These are phyloP conservation scores for Buphagus erythrorhynchus DNA, from an alignment of 2,797 vertebrate genomes.

Conservation along the genomic window DNA sequence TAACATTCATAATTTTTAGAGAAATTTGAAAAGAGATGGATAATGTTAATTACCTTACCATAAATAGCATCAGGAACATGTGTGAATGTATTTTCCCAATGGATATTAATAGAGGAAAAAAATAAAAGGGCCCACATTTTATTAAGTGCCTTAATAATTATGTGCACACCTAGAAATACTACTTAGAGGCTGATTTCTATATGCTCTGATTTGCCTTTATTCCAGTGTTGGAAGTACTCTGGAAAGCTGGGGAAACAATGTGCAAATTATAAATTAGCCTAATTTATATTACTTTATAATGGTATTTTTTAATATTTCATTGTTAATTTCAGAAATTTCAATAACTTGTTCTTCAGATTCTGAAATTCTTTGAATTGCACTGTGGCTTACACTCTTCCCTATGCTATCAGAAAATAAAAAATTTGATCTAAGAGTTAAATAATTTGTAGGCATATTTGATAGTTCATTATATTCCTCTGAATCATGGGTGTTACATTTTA, in stretches of 20 bases:
- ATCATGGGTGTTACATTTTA: not conserved
- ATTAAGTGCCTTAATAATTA: not conserved
- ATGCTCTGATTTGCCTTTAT: not conserved
- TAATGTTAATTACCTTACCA: not conserved
- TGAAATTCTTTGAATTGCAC: not conserved
- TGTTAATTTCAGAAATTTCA: not conserved
- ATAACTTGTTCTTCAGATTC: not conserved
- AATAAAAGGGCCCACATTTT: not conserved
- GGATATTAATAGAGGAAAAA: not conserved
- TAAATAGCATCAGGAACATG: constrained; percentile 3
- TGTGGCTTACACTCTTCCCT: not conserved
- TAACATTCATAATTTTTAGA: constrained; percentile 7
- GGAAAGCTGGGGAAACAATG: not conserved
- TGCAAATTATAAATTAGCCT: not conserved
- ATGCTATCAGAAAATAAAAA: not conserved
- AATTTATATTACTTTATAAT: not conserved
- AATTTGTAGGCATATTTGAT: not conserved
- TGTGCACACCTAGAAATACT: not conserved
- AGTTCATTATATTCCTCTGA: not conserved
- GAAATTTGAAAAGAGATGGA: not conserved
- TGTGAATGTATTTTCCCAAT: not conserved
- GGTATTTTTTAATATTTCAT: not conserved
- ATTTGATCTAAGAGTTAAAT: not conserved
- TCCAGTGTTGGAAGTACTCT: not conserved
- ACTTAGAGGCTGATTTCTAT: not conserved